Conservation (phyloP, 2,888 invertebrate species). For the Cataglyphis altisquamis region DNA sequence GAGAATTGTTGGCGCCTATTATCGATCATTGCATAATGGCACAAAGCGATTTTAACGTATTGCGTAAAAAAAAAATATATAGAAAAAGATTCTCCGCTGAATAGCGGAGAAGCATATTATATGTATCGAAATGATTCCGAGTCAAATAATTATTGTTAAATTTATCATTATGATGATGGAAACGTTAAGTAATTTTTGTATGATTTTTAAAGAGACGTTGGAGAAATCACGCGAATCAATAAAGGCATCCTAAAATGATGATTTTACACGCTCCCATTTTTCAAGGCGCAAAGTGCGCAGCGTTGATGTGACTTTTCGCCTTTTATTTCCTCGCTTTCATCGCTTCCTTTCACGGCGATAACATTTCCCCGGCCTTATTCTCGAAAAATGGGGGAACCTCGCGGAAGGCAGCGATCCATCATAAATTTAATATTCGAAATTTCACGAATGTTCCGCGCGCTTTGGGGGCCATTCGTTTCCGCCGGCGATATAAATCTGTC, state of each 20-base stretch:
- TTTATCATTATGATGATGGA: background rate
- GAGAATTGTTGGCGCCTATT: conserved; percentile 39
- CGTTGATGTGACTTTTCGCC: conserved; percentile 59
- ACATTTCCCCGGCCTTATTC: conserved; percentile 55
- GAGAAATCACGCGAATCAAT: background rate
- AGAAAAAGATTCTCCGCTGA: background rate
- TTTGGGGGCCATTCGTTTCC: conserved; percentile 74
- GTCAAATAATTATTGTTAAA: background rate
- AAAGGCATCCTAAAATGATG: background rate
- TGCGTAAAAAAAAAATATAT: background rate
- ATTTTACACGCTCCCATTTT: background rate
- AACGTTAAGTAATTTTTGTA: background rate
- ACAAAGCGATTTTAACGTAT: conserved; percentile 21
- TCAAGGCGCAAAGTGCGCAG: conserved; percentile 53
- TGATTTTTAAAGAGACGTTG: background rate
- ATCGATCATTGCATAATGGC: conserved; percentile 11
- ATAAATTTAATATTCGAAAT: conserved; percentile 82
- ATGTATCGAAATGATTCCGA: background rate
- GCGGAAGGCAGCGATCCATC: conserved; percentile 80
- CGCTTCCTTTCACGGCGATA: conserved; percentile 59
- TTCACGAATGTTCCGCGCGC: conserved; percentile 77
- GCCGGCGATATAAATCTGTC: conserved; percentile 75
- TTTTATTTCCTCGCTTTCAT: conserved; percentile 71
- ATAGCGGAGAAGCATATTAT: background rate
- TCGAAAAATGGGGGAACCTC: conserved; percentile 65